Base-by-base conservation (phyloP, 2,888 invertebrate species). In the Chouioia cunea region DNA sequence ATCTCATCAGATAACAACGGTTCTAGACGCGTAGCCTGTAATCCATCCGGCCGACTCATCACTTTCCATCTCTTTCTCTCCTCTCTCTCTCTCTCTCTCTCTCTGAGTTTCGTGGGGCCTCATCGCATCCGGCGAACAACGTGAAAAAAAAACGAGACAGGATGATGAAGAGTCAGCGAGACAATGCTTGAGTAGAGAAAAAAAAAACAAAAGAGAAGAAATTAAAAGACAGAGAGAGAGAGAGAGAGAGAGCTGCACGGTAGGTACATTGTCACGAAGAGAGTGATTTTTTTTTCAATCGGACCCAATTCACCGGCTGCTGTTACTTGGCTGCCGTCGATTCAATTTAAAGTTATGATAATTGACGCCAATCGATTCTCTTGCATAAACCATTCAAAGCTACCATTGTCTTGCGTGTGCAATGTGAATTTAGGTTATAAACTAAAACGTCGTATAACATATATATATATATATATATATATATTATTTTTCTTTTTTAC, bases 151-250 rank as follows among this genome's bases (percentile, higher is more conserved):
- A 27, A 27, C 27, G 47, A n/a, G 4, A 14, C 14, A 44, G 18
- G 46, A 58, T 44, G 23, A 18, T 43, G 14, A 20, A 59, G 18
- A 59, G 44, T 36, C 16, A 14, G 3, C n/a, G 18, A 59, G 20
- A 14, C 44, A 59, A 20, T 44, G 44, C 59, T 18, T n/a, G n/a
- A 20, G 43, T 44, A 18, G n/a, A 16, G 53, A 76, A n/a, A n/a
- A n/a, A n/a, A n/a, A n/a, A n/a, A n/a, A n/a, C n/a, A n/a, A n/a
- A n/a, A n/a, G n/a, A n/a, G n/a, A n/a, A n/a, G n/a, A n/a, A n/a
- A n/a, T n/a, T n/a, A n/a, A n/a, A n/a, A n/a, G n/a, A n/a, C n/a
- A n/a, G n/a, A n/a, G n/a, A 27, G 27, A 27, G 27, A 27, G 27
- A 27, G 27, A 27, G 27, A 27, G 27, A 27, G 27, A 27, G 6